These are phyloP conservation scores for Lasiurus cinereus DNA, from an alignment of 2,113 vertebrate species.

Conservation along the genomic window DNA sequence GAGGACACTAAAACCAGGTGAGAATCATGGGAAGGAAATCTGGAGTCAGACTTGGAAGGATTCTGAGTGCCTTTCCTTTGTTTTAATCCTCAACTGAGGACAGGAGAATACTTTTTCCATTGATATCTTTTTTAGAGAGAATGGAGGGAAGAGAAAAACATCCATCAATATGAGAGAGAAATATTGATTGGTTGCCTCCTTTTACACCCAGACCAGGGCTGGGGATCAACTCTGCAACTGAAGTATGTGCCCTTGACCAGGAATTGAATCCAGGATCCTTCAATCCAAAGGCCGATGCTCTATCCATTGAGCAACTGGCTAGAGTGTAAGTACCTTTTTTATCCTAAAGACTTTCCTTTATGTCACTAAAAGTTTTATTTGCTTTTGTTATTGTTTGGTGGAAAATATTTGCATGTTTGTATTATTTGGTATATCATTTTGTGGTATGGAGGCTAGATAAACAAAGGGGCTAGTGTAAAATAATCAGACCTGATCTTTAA, in stretches of 20 bases:
- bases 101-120: too few relatives aligned
- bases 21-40: background rate
- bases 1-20: fast-evolving
- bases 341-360: background rate
- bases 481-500: background rate
- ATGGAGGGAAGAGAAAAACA: too few relatives aligned
- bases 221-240: too few relatives aligned
- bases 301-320: too few relatives aligned
- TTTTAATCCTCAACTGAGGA: too few relatives aligned
- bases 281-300: too few relatives aligned
- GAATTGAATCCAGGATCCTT: too few relatives aligned
- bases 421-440: background rate
- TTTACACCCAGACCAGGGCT: too few relatives aligned
- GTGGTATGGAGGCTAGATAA: background rate
- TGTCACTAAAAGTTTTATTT: background rate
- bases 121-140: too few relatives aligned
- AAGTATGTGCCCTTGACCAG: too few relatives aligned
- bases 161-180: too few relatives aligned
- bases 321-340: background rate
- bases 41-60: background rate
- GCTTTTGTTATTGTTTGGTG: background rate
- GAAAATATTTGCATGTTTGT: background rate
- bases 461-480: background rate
- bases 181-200: too few relatives aligned
- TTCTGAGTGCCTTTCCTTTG: background rate